Evolutionary conservation across 2,797 vertebrate species (phyloP).

Genomic region (Parauchenoglanis ngamensis): DNA sequence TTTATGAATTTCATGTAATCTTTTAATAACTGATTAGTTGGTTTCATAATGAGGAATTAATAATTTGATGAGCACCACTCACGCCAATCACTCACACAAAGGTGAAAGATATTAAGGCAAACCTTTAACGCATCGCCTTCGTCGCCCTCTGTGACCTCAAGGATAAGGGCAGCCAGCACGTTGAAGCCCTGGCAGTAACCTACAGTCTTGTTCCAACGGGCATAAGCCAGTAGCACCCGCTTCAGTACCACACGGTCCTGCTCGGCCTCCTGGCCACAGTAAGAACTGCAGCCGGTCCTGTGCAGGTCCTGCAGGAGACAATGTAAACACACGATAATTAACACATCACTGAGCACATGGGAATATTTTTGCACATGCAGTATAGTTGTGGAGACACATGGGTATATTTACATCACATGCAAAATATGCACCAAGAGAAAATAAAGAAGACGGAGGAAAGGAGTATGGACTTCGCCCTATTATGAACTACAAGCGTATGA

Average conservation of each 20-base stretch:
- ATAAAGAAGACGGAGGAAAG: neutral
- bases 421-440: neutral
- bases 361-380: neutral
- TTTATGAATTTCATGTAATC: neutral
- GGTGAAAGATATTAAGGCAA: neutral
- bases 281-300: conserved; percentile 96
- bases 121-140: conserved; percentile 98
- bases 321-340: neutral
- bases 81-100: neutral
- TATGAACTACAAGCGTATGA: conserved; percentile 24
- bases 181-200: conserved; percentile 99
- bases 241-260: conserved; percentile 95
- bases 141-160: conserved; percentile 94
- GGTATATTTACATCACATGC: neutral
- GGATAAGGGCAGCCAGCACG: conserved; percentile 92
- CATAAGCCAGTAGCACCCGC: conserved; percentile 91
- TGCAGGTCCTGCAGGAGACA: conserved; percentile 86
- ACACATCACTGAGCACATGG: neutral
- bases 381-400: neutral
- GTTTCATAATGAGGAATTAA: neutral
- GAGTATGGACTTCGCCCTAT: conserved; percentile 52
- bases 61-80: neutral
- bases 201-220: conserved; percentile 95
- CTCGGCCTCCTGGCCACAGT: conserved; percentile 96
- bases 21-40: neutral